Percentiles rank a stretch among this genome's conserved stretches.
phyloP scores from a whole-genome alignment of 2,797 vertebrate genomes.

The Uromys caudimaculatus region DNA sequence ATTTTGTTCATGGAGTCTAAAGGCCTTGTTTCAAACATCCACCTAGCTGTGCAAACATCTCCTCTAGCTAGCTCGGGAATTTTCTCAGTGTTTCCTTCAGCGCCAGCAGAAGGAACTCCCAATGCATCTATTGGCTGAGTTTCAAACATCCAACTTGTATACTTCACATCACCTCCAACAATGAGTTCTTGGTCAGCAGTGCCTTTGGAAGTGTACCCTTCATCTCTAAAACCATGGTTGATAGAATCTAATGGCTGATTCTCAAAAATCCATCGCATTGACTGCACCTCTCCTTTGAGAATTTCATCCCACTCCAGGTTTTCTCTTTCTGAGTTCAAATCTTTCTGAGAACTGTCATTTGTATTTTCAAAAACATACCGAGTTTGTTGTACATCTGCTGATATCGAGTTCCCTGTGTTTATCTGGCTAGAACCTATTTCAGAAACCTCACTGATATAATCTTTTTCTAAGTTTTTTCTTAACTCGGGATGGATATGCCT shows the following conservation, averaged over 20 bases:
- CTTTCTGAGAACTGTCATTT: conserved; percentile 85
- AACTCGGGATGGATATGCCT: conserved; percentile 93
- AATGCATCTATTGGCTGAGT: conserved; percentile 90
- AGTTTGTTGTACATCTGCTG: conserved; percentile 89
- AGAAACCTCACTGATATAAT: conserved; percentile 89
- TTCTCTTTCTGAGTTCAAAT: conserved; percentile 89
- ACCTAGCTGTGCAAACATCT: conserved; percentile 88
- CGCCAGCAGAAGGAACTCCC: conserved; percentile 75
- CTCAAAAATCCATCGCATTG: conserved; percentile 94
- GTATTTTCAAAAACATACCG: conserved; percentile 90
- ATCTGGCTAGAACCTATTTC: conserved; percentile 86
- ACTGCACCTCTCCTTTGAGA: conserved; percentile 92
- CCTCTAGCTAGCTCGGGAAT: conserved; percentile 91
- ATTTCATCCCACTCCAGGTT: conserved; percentile 92
- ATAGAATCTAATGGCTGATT: conserved; percentile 92
- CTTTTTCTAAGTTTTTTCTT: conserved; percentile 92
- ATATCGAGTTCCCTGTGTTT: conserved; percentile 84
- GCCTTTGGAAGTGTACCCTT: conserved; percentile 86
- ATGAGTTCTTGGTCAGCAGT: conserved; percentile 91
- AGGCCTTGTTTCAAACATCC: conserved; percentile 93
- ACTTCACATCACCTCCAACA: conserved; percentile 91
- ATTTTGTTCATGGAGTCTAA: conserved; percentile 92
- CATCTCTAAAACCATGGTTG: conserved; percentile 87
- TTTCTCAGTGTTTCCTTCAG: conserved; percentile 86
- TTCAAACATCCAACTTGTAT: conserved; percentile 95